phyloP scores from a whole-genome alignment of 2,113 vertebrate species.

The Sapajus apella region DNA sequence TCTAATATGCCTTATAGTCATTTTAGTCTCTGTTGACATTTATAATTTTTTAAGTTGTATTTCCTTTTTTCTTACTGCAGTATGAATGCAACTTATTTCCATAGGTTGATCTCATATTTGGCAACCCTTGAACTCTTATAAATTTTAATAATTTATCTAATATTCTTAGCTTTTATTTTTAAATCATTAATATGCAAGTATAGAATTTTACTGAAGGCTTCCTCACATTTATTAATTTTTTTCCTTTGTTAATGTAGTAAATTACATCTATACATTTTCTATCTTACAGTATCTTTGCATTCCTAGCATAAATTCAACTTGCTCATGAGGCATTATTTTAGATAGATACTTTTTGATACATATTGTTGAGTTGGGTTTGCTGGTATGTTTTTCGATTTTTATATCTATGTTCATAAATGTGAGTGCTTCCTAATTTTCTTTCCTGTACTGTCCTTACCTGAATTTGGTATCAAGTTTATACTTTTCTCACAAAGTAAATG shows the following conservation, averaged over 20 bases:
- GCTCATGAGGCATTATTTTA: neutral
- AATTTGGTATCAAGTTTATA: neutral
- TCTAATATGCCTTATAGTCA: neutral
- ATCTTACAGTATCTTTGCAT: neutral
- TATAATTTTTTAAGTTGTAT: neutral
- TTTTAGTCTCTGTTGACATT: neutral
- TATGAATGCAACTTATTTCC: neutral
- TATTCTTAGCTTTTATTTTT: neutral
- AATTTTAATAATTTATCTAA: constrained; percentile 43
- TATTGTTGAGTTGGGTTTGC: neutral
- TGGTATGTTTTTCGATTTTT: neutral
- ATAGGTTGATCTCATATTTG: neutral
- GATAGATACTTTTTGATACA: neutral
- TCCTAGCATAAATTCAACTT: neutral
- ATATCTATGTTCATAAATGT: neutral
- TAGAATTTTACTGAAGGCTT: neutral
- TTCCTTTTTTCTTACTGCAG: neutral
- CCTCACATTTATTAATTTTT: neutral
- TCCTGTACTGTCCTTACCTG: neutral
- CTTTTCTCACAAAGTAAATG: neutral
- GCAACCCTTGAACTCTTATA: neutral
- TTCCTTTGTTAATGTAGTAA: neutral
- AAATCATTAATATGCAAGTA: neutral
- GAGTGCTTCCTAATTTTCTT: neutral
- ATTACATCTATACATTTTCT: neutral